These are phyloP conservation scores for Campylomormyrus tamandua DNA, from an alignment of 2,113 vertebrate genomes.

Conservation along the genomic window DNA sequence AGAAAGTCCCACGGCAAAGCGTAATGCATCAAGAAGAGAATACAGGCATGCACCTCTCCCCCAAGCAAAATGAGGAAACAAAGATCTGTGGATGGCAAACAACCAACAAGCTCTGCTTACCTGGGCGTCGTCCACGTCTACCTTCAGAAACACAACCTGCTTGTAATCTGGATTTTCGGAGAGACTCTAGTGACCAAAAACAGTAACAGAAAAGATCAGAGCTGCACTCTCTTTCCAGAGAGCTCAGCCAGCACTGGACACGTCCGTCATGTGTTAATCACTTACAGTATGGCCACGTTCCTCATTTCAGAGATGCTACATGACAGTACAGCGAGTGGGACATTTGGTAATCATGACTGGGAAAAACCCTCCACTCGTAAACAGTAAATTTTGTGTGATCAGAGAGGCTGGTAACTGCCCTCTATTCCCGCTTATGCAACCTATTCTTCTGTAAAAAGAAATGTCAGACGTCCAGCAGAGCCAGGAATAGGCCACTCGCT, in stretches of 20 bases:
- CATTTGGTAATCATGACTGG: not conserved
- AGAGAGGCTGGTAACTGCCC: not conserved
- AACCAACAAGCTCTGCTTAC: slow-evolving; percentile 49
- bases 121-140: slow-evolving; percentile 79
- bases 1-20: not conserved
- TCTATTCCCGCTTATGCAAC: not conserved
- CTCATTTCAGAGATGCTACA: not conserved
- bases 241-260: not conserved
- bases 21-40: not conserved
- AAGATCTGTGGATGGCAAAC: not conserved
- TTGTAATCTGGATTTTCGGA: slow-evolving; percentile 33
- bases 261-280: not conserved
- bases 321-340: not conserved
- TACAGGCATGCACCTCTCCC: not conserved
- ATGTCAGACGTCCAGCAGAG: not conserved
- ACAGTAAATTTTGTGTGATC: not conserved
- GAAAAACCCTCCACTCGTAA: not conserved
- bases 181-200: slow-evolving; percentile 48
- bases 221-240: not conserved
- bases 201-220: not conserved
- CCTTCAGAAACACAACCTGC: slow-evolving; percentile 77
- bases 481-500: not conserved
- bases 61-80: not conserved
- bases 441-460: not conserved
- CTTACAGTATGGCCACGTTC: not conserved